Evolutionary conservation across 2,888 invertebrate species (phyloP).

Genomic region (Lamellibrachia satsuma): DNA sequence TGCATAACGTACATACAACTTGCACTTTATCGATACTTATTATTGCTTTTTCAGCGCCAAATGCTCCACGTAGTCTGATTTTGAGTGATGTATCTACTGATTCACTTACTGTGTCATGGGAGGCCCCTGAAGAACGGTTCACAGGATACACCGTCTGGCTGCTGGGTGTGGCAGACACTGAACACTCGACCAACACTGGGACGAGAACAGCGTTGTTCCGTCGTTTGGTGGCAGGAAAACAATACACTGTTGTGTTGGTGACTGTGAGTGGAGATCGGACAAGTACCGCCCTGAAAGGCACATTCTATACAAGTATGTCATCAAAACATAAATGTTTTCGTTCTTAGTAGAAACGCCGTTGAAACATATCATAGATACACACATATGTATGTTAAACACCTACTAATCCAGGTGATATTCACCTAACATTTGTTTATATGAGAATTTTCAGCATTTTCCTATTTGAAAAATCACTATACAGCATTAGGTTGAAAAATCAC

Average conservation of each 20-base stretch:
- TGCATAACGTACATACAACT: no score
- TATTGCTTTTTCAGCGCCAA: not conserved
- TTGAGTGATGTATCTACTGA: not conserved
- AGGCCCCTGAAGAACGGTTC: not conserved
- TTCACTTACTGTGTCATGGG: not conserved
- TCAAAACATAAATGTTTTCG: not conserved
- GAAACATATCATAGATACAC: no score
- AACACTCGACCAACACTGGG: not conserved
- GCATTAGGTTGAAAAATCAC: no score
- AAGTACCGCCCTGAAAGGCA: not conserved
- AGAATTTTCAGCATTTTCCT: no score
- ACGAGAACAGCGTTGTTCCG: not conserved
- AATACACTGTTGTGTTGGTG: not conserved
- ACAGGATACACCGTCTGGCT: not conserved
- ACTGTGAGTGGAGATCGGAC: not conserved
- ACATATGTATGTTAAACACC: no score
- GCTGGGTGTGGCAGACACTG: not conserved
- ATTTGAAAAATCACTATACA: no score
- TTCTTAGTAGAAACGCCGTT: no score
- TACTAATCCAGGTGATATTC: no score
- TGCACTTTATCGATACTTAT: no score
- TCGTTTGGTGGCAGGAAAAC: not conserved
- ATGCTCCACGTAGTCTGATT: not conserved
- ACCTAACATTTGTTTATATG: no score
- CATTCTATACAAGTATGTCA: not conserved